Conservation (phyloP, 2,113 vertebrate species). For the Cepphus grylle region DNA sequence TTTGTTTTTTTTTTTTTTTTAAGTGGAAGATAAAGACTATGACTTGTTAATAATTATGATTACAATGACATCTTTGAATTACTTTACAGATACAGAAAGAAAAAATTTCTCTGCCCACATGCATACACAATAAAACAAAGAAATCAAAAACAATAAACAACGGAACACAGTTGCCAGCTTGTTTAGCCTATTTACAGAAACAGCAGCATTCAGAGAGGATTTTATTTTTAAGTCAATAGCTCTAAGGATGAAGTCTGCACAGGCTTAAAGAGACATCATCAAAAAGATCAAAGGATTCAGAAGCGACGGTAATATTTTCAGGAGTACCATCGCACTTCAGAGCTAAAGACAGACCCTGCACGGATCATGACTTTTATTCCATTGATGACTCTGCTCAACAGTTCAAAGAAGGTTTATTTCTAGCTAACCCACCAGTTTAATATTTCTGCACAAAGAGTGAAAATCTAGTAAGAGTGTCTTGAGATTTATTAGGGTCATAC, state of each 20-base stretch:
- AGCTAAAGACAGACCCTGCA: background rate
- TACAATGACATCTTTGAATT: background rate
- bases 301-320: background rate
- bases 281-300: conserved; percentile 42
- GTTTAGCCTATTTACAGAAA: conserved; percentile 55
- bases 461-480: background rate
- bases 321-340: conserved; percentile 8
- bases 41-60: background rate
- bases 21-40: background rate
- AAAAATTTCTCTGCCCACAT: background rate
- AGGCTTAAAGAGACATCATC: conserved; percentile 34
- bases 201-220: background rate
- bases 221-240: conserved; percentile 52
- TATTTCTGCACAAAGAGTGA: background rate
- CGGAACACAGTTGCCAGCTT: conserved; percentile 22
- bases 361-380: background rate
- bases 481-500: conserved; percentile 20
- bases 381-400: background rate
- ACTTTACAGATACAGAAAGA: background rate
- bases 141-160: background rate
- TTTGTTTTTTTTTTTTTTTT: background rate
- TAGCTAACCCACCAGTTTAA: background rate
- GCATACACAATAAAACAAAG: background rate
- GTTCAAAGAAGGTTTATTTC: conserved; percentile 13
- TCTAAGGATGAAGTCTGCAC: conserved; percentile 19